Evolutionary conservation across 2,888 invertebrate species (phyloP), one percentile per base, ranked within the genome.

Genomic region (Crepidodera aurea): DNA sequence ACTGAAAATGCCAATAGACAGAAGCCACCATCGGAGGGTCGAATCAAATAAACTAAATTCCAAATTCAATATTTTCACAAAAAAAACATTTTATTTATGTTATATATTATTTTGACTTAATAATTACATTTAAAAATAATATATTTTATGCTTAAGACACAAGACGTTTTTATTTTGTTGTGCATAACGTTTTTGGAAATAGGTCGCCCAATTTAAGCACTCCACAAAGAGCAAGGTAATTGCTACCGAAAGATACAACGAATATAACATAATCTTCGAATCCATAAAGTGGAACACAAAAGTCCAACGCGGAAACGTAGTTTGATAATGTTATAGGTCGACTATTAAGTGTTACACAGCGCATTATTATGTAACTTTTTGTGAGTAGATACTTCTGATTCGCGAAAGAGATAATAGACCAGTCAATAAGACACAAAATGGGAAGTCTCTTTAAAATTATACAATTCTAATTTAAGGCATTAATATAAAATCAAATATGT

Each of bases 251-350:
- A 29, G 34, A 34, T 34, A 40, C 7, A 13, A 4, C 12, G 12
- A 25, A 46, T n/a, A 22, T 8, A 48, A 48, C 48, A 29, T 54
- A 57, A 57, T 57, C 46, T 34, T 46, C 12, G 48, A 48, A 57
- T 57, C 39, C 48, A 40, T 10, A 27, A 65, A 62, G 65, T 65
- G 46, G 65, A 60, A 62, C 61, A 64, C 53, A 55, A 60, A 60
- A 55, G 54, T 57, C 53, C 51, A 56, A 67, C 60, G 61, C 66
- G 69, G 69, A 69, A 69, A 64, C 48, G 48, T 58, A 64, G 51
- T 54, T 57, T 53, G 60, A 63, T 71, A 71, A 71, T 68, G 72
- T 70, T 71, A 73, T 71, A 72, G 71, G 73, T 73, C 69, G 65
- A 61, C 65, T 70, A 65, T 70, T 48, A 57, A 57, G 57, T 48